phyloP scores from a whole-genome alignment of 2,113 vertebrate genomes.

The Eubucco bourcierii region DNA sequence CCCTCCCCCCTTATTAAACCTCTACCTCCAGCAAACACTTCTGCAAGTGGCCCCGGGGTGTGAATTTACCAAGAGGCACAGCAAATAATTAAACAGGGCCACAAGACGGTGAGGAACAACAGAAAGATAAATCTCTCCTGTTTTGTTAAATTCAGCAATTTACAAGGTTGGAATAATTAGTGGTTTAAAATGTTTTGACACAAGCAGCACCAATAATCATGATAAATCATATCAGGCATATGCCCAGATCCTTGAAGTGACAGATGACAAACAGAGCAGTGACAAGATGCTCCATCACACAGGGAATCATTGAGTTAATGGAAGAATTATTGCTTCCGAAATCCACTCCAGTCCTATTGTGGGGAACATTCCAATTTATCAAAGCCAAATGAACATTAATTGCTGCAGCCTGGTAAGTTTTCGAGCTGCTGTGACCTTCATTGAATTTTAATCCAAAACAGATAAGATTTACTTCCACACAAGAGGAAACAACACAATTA shows the following conservation, averaged over 20 bases:
- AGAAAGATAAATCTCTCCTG: neutral
- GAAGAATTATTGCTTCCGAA: slow-evolving; percentile 83
- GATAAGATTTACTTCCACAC: slow-evolving; percentile 85
- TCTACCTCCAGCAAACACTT: accelerated
- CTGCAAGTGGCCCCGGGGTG: neutral
- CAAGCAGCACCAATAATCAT: slow-evolving; percentile 67
- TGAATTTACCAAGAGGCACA: neutral
- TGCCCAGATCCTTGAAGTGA: slow-evolving; percentile 79
- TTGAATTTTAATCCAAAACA: slow-evolving; percentile 87
- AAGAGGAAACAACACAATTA: slow-evolving; percentile 85
- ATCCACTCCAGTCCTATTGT: slow-evolving; percentile 79
- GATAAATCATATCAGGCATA: slow-evolving; percentile 80
- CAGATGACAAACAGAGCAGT: slow-evolving; percentile 83
- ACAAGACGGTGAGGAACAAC: neutral
- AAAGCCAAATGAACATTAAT: slow-evolving; percentile 87
- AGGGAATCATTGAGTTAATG: slow-evolving; percentile 80
- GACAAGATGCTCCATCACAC: slow-evolving; percentile 76
- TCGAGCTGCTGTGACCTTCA: slow-evolving; percentile 82
- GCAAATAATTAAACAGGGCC: neutral
- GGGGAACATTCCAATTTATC: slow-evolving; percentile 83
- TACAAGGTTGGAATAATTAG: slow-evolving; percentile 76
- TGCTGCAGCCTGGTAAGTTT: slow-evolving; percentile 83
- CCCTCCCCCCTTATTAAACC: neutral
- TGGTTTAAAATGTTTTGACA: slow-evolving; percentile 76
- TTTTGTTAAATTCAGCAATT: slow-evolving; percentile 75